Conservation (phyloP, 1,140 invertebrate species). For the Polypedilum vanderplanki region DNA sequence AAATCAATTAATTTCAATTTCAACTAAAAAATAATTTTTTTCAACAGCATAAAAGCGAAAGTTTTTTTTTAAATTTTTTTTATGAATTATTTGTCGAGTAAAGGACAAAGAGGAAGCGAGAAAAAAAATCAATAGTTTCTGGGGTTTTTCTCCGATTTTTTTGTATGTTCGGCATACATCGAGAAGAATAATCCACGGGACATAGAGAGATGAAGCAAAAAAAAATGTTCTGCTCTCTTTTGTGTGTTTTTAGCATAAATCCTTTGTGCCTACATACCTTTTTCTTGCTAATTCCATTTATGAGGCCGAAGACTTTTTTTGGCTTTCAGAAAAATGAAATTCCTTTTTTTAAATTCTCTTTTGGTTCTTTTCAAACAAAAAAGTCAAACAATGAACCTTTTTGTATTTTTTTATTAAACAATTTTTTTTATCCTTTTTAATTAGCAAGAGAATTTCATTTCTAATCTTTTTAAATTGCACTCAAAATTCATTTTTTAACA, state of each 20-base stretch:
- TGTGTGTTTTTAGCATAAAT: not conserved
- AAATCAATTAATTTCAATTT: constrained; percentile 25
- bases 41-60: not conserved
- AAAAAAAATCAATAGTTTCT: constrained; percentile 26
- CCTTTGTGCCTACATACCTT: constrained; percentile 26
- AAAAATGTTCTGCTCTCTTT: not conserved
- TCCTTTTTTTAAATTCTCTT: not conserved
- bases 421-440: not conserved
- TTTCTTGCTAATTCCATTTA: constrained; percentile 29
- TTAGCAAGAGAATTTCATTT: not conserved
- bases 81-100: not conserved
- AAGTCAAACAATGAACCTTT: constrained; percentile 18
- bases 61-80: not conserved
- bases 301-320: constrained; percentile 4
- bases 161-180: not conserved
- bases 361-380: not conserved
- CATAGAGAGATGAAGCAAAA: not conserved
- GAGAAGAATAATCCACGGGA: not conserved
- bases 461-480: constrained; percentile 1
- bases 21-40: not conserved
- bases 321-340: not conserved
- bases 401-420: not conserved
- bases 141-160: constrained; percentile 8
- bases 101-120: not conserved
- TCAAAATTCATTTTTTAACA: constrained; percentile 11